A percentile compares a stretch with the other conserved stretches of the same genome.
These are phyloP conservation scores for Hydrotaea cyrtoneurina DNA, from an alignment of 2,888 invertebrate genomes.

Conservation along the genomic window DNA sequence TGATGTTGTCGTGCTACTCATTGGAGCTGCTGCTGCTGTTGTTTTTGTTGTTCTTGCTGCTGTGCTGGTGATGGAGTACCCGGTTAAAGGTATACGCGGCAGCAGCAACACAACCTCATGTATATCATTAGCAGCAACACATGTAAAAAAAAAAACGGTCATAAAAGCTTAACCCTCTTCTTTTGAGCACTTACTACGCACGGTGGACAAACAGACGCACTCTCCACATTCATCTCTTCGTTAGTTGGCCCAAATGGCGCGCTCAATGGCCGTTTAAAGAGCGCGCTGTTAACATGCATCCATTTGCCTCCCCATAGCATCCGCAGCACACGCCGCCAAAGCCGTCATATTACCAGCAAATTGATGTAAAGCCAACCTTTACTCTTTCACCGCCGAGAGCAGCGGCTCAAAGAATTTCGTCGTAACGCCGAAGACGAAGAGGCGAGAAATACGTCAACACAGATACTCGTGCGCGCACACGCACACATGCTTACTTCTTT, in stretches of 20 bases:
- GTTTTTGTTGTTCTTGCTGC: constrained; percentile 28
- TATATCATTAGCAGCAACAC: constrained; percentile 58
- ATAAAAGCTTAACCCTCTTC: constrained; percentile 44
- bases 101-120: constrained; percentile 38
- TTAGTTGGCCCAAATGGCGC: constrained; percentile 39
- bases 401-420: constrained; percentile 58
- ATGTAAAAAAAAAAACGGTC: constrained; percentile 44
- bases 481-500: constrained; percentile 31
- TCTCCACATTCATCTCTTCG: constrained; percentile 9
- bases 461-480: background rate
- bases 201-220: constrained; percentile 28
- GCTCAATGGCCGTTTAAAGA: constrained; percentile 49
- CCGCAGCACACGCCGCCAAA: background rate
- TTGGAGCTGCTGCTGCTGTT: constrained; percentile 26
- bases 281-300: constrained; percentile 40
- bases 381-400: constrained; percentile 17
- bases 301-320: constrained; percentile 14
- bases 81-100: constrained; percentile 26
- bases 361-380: constrained; percentile 46
- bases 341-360: constrained; percentile 43
- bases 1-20: constrained; percentile 41
- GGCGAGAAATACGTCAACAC: constrained; percentile 29
- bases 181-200: constrained; percentile 28
- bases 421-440: background rate
- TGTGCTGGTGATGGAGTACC: constrained; percentile 2